These are phyloP conservation scores for Triops longicaudatus DNA, from an alignment of 1,140 invertebrate species.

Conservation along the genomic window DNA sequence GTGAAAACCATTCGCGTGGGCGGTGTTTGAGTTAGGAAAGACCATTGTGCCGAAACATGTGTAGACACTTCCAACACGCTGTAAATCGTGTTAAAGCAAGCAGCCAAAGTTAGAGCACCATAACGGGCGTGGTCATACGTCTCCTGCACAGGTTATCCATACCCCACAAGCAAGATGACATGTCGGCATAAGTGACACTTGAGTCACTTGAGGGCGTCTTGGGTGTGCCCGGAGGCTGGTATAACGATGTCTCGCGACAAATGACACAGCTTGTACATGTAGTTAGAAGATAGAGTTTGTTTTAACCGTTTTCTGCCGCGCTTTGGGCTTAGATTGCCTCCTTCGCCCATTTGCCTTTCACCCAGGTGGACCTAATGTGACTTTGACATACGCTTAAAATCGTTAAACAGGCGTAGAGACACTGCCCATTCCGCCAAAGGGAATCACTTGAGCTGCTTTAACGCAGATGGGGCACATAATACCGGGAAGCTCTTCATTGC, in stretches of 20 bases:
- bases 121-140: background rate
- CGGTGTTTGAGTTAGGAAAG: no score
- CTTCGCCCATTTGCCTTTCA: background rate
- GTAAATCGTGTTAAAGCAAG: no score
- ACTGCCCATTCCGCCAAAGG: no score
- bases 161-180: background rate
- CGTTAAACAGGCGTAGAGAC: background rate
- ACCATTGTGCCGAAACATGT: no score
- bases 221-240: background rate
- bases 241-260: slow-evolving; percentile 10
- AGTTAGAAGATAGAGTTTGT: background rate
- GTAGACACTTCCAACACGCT: no score
- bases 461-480: background rate
- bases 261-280: background rate
- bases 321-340: background rate
- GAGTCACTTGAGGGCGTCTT: background rate
- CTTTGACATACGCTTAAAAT: slow-evolving; percentile 12
- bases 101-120: background rate
- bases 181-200: background rate
- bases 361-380: background rate
- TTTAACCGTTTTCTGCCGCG: no score
- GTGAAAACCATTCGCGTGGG: no score
- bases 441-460: background rate
- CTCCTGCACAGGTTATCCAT: background rate
- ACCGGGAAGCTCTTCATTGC: background rate